Evolutionary conservation across 2,797 vertebrate genomes (phyloP), one percentile per base, ranked within the genome.

Genomic region (Sciaenops ocellatus): DNA sequence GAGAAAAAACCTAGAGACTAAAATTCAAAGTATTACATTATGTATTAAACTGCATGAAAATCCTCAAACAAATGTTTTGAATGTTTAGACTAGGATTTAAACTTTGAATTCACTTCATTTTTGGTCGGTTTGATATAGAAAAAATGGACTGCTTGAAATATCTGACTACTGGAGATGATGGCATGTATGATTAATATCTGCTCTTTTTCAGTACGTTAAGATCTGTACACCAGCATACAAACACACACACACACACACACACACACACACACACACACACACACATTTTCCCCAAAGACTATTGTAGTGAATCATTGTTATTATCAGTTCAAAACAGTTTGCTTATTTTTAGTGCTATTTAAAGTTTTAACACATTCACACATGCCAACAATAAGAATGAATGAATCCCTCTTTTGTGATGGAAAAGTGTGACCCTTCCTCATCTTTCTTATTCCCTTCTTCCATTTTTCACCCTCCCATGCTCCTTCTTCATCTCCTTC

Each of bases 21-120:
- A 68, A 76, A 76, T 73, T 66, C 54, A 75, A 72, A 79, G 62
- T 63, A 63, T 54, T 1, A 62, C 15, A 62, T 62, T 76, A 64
- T 88, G 47, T 85, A 82, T 79, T 78, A 55, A 82, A 73, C 30
- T 79, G 85, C 87, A 90, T 90, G 89, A 54, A 61, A 63, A 68
- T 46, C 22, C 28, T 70, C 17, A 38, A 38, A 38, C 34, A 38
- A 44, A 51, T 78, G 59, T 79, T 87, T 51, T 16, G 50, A 82
- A 86, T 76, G 88, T 89, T 78, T 57, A 74, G 28, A 48, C 6
- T 1, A 20, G 20, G 44, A 73, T 68, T 56, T 44, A n/a, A 56
- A 52, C 38, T 42, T 3, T 57, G 44, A 59, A 26, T 59, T 72
- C 20, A n/a, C 4, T n/a, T 48, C 22, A 62, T 42, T 67, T 50